phyloP scores from a whole-genome alignment of 2,888 invertebrate species.

The Rhodophaea formosa region DNA sequence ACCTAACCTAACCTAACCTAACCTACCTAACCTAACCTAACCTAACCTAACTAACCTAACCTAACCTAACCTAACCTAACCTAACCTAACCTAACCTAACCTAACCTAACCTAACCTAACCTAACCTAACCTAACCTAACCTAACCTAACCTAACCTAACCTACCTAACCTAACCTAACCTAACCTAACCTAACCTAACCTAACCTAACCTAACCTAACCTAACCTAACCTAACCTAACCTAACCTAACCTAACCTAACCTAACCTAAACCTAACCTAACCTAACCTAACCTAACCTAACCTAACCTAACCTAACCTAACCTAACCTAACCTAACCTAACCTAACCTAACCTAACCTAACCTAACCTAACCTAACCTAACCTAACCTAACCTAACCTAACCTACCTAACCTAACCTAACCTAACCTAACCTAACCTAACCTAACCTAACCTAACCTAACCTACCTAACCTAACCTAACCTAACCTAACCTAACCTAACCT shows the following conservation, averaged over 20 bases:
- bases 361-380: constrained; percentile 28
- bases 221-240: constrained; percentile 22
- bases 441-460: constrained; percentile 31
- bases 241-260: constrained; percentile 19
- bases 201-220: constrained; percentile 24
- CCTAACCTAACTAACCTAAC: too few species aligned
- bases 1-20: neutral
- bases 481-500: constrained; percentile 30
- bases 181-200: constrained; percentile 27
- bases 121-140: too few species aligned
- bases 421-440: constrained; percentile 32
- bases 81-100: too few species aligned
- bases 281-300: constrained; percentile 26
- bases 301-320: constrained; percentile 23
- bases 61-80: too few species aligned
- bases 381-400: constrained; percentile 29
- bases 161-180: constrained; percentile 26
- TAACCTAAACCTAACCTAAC: constrained; percentile 23
- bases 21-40: neutral
- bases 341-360: constrained; percentile 27
- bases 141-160: constrained; percentile 25
- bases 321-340: constrained; percentile 24
- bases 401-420: constrained; percentile 31
- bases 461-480: constrained; percentile 31
- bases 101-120: too few species aligned